These are phyloP conservation scores for Halocynthia aurantium DNA, from an alignment of 23 tunicate genomes.

Conservation along the genomic window DNA sequence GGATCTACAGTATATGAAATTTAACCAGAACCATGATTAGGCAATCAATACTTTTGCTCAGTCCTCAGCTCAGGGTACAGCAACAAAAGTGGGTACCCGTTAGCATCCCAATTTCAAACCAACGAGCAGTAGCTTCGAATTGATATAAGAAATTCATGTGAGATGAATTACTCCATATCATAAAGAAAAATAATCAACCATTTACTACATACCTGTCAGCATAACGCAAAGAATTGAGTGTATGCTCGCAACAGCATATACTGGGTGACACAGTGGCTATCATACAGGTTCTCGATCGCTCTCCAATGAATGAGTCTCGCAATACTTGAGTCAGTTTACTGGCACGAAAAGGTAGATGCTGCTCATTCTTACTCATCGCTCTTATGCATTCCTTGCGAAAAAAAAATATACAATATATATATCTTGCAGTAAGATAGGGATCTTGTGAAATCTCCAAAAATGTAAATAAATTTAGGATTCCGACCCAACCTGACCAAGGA, in stretches of 20 bases:
- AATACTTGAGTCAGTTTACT: conserved; percentile 94
- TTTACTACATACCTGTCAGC: conserved; percentile 62
- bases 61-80: too few species aligned
- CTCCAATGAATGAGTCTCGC: conserved; percentile 93
- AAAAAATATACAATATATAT: neutral
- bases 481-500: neutral
- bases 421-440: neutral
- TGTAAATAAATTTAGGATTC: neutral
- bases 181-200: too few species aligned
- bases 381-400: conserved; percentile 86
- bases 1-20: too few species aligned
- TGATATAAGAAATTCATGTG: neutral
- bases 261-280: conserved; percentile 97
- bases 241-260: conserved; percentile 88
- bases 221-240: conserved; percentile 92
- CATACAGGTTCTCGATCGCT: conserved; percentile 90
- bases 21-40: too few species aligned
- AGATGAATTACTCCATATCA: neutral
- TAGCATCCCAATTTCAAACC: too few species aligned
- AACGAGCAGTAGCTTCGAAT: too few species aligned
- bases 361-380: conserved; percentile 89
- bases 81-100: too few species aligned
- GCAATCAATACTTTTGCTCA: too few species aligned
- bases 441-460: neutral
- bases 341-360: conserved; percentile 95